Evolutionary conservation across 2,113 vertebrate species (phyloP).

Genomic region (Bothrops jararaca): DNA sequence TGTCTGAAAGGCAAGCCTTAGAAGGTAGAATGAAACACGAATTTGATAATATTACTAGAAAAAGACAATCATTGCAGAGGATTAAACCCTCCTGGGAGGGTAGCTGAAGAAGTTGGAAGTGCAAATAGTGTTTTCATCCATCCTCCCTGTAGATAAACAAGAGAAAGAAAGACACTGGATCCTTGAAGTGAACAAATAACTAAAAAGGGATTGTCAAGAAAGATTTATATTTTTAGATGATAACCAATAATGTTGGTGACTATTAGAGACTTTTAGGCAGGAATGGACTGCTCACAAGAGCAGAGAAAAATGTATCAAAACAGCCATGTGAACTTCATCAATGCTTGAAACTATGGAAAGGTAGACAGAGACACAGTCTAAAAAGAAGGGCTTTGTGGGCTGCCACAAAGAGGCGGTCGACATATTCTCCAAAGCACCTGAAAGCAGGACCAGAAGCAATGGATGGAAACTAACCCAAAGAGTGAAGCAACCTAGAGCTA

Average conservation of each 20-base stretch:
- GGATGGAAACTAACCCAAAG: too few relatives aligned
- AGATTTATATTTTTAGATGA: too few relatives aligned
- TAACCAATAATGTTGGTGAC: too few relatives aligned
- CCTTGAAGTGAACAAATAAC: too few relatives aligned
- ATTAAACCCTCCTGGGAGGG: neutral
- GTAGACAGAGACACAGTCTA: neutral
- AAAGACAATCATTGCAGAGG: neutral
- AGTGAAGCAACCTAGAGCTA: neutral
- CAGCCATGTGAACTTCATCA: neutral
- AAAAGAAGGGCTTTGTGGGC: neutral
- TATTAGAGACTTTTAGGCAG: too few relatives aligned
- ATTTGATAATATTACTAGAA: neutral
- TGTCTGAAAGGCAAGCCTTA: neutral
- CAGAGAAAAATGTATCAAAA: neutral
- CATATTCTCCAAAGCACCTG: neutral
- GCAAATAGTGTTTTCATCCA: too few relatives aligned
- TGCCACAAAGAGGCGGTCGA: neutral
- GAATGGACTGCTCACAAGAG: neutral
- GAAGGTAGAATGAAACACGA: neutral
- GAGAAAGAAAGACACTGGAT: too few relatives aligned
- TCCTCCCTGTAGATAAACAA: too few relatives aligned
- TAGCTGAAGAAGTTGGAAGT: too few relatives aligned
- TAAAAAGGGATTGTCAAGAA: too few relatives aligned
- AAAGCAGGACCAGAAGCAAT: neutral
- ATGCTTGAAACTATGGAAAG: neutral